Conservation (phyloP, 2,113 vertebrate genomes). For the Verasper variegatus region DNA sequence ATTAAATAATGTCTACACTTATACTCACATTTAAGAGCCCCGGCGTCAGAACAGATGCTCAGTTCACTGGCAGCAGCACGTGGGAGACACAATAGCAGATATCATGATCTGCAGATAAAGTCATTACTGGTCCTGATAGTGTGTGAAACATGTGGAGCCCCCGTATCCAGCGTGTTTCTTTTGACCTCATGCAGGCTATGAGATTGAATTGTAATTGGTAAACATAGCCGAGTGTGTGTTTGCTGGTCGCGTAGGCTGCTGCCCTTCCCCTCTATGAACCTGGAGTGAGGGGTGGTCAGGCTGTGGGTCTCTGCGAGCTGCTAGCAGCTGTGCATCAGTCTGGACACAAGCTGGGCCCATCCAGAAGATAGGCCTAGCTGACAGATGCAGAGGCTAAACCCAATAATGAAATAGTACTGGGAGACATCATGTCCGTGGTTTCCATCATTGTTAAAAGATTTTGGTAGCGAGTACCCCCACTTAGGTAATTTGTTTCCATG, state of each 20-base stretch:
- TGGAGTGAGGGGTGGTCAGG: slow-evolving; percentile 25
- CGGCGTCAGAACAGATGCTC: slow-evolving; percentile 32
- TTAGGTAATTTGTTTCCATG: slow-evolving; percentile 87
- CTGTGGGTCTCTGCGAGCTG: slow-evolving; percentile 42
- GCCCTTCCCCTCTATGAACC: slow-evolving; percentile 66
- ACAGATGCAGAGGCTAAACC: slow-evolving; percentile 80
- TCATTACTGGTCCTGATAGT: neutral
- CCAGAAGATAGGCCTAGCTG: slow-evolving; percentile 70
- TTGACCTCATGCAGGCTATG: slow-evolving; percentile 25
- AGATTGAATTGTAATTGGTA: slow-evolving; percentile 54
- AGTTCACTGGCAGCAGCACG: slow-evolving; percentile 11
- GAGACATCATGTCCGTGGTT: slow-evolving; percentile 84
- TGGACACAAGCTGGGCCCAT: slow-evolving; percentile 72
- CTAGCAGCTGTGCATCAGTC: slow-evolving; percentile 72
- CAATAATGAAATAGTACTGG: slow-evolving; percentile 81
- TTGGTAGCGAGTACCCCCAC: slow-evolving; percentile 80
- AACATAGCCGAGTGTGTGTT: slow-evolving; percentile 24
- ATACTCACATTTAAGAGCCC: slow-evolving; percentile 49
- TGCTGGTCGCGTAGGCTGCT: slow-evolving; percentile 33
- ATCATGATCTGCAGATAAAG: slow-evolving; percentile 38
- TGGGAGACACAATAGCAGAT: slow-evolving; percentile 10
- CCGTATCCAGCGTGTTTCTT: slow-evolving; percentile 6
- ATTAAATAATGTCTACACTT: slow-evolving; percentile 68
- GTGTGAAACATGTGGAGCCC: neutral
- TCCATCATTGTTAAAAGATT: slow-evolving; percentile 86